These are phyloP conservation scores for Ceratitis capitata DNA, from an alignment of 1,140 invertebrate genomes.

Conservation along the genomic window DNA sequence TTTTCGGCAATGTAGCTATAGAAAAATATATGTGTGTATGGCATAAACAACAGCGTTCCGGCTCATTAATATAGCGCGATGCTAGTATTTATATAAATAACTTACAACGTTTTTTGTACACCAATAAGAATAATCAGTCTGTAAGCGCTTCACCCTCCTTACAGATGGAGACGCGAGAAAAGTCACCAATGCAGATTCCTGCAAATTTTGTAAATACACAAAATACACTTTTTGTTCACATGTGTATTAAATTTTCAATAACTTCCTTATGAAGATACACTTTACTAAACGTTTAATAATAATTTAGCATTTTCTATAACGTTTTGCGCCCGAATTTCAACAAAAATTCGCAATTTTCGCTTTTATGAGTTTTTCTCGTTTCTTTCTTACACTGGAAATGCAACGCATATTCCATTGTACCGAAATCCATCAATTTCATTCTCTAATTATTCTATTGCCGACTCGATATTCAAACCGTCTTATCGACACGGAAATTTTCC, in stretches of 20 bases:
- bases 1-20: no score
- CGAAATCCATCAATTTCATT: neutral
- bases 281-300: neutral
- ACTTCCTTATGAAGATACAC: neutral
- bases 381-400: slow-evolving; percentile 10
- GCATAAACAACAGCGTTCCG: neutral
- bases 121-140: slow-evolving; percentile 17
- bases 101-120: slow-evolving; percentile 19
- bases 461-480: no score
- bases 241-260: neutral
- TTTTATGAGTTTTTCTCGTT: slow-evolving; percentile 20
- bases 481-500: neutral
- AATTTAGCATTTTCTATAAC: neutral
- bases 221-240: neutral
- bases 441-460: neutral
- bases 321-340: slow-evolving; percentile 28
- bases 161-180: neutral
- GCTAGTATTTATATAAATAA: neutral
- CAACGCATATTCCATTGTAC: neutral
- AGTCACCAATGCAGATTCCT: neutral
- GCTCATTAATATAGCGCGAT: neutral
- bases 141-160: neutral
- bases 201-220: neutral
- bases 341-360: neutral
- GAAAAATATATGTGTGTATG: neutral